Base-by-base conservation (phyloP, 2,797 vertebrate species). In the Crocodylus rhombifer region DNA sequence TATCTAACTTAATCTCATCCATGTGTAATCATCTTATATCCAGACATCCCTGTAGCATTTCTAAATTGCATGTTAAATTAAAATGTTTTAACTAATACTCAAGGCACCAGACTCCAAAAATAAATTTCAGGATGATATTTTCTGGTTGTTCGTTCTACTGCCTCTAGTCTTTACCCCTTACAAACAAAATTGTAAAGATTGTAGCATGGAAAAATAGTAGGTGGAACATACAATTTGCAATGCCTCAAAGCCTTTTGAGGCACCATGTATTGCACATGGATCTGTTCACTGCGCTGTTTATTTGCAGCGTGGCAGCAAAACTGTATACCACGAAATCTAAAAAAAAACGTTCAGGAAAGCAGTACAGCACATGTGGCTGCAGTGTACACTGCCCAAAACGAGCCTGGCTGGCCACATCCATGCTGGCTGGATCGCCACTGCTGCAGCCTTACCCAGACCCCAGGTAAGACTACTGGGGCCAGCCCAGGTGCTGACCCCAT, bases 51-150 rank as follows among this genome's bases (percentile, higher is more conserved):
- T 56, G 87, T 88, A 97, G 82, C 90, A 93, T 97, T 97, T 97
- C 97, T 97, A 94, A 96, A 85, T 95, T 90, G 91, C 91, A 92
- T 92, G 93, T 91, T 95, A 96, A 93, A 75, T 91, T 73, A 71
- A 30, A 42, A 92, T 85, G 95, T 97, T 95, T 97, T 97, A 97
- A 95, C 92, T 90, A 89, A 80, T 91, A 94, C 95, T 74, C 69
- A 62, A 97, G 93, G 86, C 61, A 86, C 57, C 96, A 83, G 13
- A 73, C 95, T 97, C 96, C 94, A 84, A 95, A 97, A 97, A 97
- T 97, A 98, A 97, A 97, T 77, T 95, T 96, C 90, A 67, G 95
- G 95, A 89, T 92, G 62, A 4, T 10, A 25, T 58, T n/a, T 36
- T 7, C 78, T 5, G 17, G 9, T 69, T 92, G 63, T 94, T 2